These are phyloP conservation scores for Beris chalybata DNA, from an alignment of 2,888 invertebrate species.

Conservation along the genomic window DNA sequence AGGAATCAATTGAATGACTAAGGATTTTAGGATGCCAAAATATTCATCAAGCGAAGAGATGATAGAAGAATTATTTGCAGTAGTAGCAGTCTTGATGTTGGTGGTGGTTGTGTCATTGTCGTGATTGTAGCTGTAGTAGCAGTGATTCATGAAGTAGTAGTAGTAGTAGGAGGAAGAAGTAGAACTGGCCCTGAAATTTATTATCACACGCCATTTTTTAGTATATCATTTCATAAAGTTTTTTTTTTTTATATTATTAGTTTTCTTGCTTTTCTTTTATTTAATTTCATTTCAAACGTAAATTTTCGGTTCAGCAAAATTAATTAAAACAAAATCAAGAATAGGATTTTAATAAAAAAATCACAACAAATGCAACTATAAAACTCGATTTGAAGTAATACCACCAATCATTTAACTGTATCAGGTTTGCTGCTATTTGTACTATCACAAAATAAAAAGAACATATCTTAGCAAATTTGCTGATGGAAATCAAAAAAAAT, in stretches of 20 bases:
- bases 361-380: no score
- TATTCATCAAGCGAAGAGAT: slow-evolving; percentile 22
- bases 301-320: neutral
- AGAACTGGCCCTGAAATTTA: slow-evolving; percentile 42
- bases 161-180: slow-evolving; percentile 39
- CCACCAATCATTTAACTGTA: no score
- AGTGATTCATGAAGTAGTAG: slow-evolving; percentile 30
- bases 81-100: slow-evolving; percentile 34
- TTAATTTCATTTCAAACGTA: neutral
- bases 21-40: slow-evolving; percentile 22
- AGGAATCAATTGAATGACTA: slow-evolving; percentile 9
- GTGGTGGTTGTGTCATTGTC: slow-evolving; percentile 36
- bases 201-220: slow-evolving; percentile 41
- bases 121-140: slow-evolving; percentile 35
- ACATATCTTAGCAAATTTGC: no score
- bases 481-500: no score
- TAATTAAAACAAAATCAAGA: neutral
- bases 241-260: neutral
- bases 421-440: no score
- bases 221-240: slow-evolving; percentile 7
- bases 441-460: slow-evolving; percentile 1
- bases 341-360: neutral
- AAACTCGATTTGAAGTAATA: no score
- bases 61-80: slow-evolving; percentile 28
- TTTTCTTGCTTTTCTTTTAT: neutral